Evolutionary conservation across 2,888 invertebrate genomes (phyloP).

Genomic region (Apotomis capreana): DNA sequence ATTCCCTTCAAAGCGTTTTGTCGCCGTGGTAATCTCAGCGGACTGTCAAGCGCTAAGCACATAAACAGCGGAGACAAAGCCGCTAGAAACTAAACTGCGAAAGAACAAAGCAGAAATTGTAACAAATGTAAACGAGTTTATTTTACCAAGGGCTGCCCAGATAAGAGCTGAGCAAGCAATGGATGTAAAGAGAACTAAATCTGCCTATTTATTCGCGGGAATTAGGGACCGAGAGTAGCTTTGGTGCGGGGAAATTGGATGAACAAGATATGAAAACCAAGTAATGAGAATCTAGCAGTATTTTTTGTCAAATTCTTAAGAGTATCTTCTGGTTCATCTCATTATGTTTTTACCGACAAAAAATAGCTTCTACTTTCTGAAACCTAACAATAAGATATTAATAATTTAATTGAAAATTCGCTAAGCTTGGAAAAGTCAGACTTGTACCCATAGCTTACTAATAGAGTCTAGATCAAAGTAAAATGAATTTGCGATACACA

Average conservation of each 20-base stretch:
- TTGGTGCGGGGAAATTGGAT: neutral
- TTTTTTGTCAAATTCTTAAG: no score
- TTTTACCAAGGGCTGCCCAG: constrained; percentile 57
- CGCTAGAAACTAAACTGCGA: constrained; percentile 52
- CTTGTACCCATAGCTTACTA: no score
- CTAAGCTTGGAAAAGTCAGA: no score
- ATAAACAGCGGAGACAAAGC: constrained; percentile 42
- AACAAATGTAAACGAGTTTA: constrained; percentile 60
- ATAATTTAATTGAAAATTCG: no score
- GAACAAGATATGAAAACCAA: neutral
- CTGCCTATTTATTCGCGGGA: constrained; percentile 7
- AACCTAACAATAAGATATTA: no score
- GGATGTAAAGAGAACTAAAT: constrained; percentile 37
- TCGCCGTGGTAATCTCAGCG: constrained; percentile 32
- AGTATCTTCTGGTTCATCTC: neutral
- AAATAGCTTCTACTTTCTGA: no score
- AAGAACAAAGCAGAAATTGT: constrained; percentile 60
- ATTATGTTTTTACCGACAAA: no score
- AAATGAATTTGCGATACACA: no score
- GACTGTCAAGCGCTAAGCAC: constrained; percentile 40
- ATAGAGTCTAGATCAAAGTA: no score
- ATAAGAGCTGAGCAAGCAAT: constrained; percentile 50
- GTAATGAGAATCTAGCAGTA: no score
- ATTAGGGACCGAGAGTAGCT: neutral
- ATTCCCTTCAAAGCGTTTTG: constrained; percentile 28